A percentile compares a stretch with the other conserved stretches of the same genome.
Evolutionary conservation across 2,888 invertebrate species (phyloP).

Genomic region (Clunio marinus): DNA sequence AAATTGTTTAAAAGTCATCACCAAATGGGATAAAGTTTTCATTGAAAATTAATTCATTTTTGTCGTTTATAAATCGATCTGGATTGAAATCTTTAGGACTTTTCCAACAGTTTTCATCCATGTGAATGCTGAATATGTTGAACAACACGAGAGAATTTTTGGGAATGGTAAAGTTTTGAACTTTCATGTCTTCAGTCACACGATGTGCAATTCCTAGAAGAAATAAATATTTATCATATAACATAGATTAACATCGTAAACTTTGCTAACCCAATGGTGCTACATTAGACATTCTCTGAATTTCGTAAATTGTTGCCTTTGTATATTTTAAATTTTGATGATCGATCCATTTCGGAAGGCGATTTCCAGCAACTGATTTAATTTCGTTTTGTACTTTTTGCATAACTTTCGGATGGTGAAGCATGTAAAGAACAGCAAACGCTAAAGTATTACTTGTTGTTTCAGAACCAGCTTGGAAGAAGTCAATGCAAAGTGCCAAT

Average conservation of each 20-base stretch:
- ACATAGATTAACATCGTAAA: background rate
- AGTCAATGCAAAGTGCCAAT: conserved; percentile 56
- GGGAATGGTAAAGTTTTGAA: conserved; percentile 53
- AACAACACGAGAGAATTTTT: conserved; percentile 56
- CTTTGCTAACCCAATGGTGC: conserved; percentile 47
- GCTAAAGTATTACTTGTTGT: conserved; percentile 57
- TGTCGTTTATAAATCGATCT: conserved; percentile 59
- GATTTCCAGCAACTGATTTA: conserved; percentile 48
- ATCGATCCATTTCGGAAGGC: conserved; percentile 52
- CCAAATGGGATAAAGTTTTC: conserved; percentile 63
- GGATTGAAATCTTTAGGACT: conserved; percentile 59
- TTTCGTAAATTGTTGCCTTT: conserved; percentile 56
- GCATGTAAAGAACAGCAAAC: conserved; percentile 56
- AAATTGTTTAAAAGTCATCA: conserved; percentile 44
- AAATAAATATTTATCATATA: conserved; percentile 48
- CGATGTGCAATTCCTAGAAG: conserved; percentile 48
- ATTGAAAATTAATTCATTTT: conserved; percentile 54
- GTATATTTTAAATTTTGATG: conserved; percentile 54
- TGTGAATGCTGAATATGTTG: conserved; percentile 55
- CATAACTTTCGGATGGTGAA: conserved; percentile 56
- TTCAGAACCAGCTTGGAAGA: conserved; percentile 59
- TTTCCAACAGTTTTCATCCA: conserved; percentile 55
- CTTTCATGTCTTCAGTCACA: conserved; percentile 47
- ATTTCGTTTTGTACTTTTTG: conserved; percentile 54
- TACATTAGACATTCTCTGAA: conserved; percentile 52